Evolutionary conservation across 1,140 invertebrate genomes (phyloP).

Genomic region (fruit fly (Drosophila melanogaster)): DNA sequence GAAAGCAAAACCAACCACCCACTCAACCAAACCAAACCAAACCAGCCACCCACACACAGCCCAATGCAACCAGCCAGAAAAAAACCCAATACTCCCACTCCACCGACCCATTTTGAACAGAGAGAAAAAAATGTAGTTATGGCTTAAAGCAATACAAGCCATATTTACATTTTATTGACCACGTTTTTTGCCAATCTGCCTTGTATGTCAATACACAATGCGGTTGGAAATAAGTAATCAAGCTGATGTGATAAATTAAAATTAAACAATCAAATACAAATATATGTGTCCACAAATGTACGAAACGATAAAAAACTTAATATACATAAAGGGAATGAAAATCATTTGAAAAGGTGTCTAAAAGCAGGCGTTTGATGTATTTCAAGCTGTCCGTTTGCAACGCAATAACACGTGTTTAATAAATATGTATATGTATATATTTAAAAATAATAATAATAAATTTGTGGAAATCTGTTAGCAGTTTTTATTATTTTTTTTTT

Average conservation of each 20-base stretch:
- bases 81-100: neutral
- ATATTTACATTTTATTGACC: constrained; percentile 3
- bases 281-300: neutral
- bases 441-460: neutral
- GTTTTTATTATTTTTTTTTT: neutral
- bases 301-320: neutral
- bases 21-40: too few relatives aligned
- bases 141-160: constrained; percentile 1
- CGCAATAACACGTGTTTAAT: too few relatives aligned
- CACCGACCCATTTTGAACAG: neutral
- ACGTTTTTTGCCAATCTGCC: neutral
- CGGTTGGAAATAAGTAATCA: constrained; percentile 3
- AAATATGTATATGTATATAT: too few relatives aligned
- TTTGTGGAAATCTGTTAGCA: neutral
- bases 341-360: too few relatives aligned
- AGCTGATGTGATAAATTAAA: neutral
- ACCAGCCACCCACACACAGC: neutral
- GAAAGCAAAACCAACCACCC: neutral
- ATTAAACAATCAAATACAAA: neutral
- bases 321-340: neutral
- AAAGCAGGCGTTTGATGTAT: neutral
- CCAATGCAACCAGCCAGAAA: neutral
- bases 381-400: neutral
- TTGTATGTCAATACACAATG: constrained; percentile 1
- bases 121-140: neutral